Percentiles rank a stretch among this genome's conserved stretches.
phyloP scores from a whole-genome alignment of 2,797 vertebrate species.

The Muscicapa striata region DNA sequence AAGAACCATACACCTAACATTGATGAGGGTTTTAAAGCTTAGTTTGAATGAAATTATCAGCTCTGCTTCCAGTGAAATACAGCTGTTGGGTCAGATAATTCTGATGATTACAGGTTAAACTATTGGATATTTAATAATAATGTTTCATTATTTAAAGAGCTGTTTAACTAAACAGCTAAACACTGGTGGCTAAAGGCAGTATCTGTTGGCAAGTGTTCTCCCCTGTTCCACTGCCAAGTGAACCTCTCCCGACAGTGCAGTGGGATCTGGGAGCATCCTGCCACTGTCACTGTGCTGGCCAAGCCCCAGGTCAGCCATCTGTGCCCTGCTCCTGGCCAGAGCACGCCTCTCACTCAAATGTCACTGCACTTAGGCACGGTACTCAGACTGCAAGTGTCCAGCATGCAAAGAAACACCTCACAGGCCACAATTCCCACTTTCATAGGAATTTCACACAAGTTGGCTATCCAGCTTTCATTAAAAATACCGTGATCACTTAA shows the following conservation, averaged over 20 bases:
- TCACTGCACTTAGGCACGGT: not conserved
- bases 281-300: not conserved
- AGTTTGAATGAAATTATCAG: not conserved
- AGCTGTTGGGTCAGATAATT: not conserved
- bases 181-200: not conserved
- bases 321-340: not conserved
- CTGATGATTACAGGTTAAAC: not conserved
- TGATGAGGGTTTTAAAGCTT: not conserved
- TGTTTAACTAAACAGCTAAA: not conserved
- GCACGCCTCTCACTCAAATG: not conserved
- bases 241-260: not conserved
- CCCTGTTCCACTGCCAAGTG: not conserved
- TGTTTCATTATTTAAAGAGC: not conserved
- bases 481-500: not conserved
- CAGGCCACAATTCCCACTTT: not conserved
- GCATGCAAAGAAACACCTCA: not conserved
- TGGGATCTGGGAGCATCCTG: not conserved
- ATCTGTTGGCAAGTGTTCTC: not conserved
- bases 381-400: not conserved
- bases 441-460: not conserved
- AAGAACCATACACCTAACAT: not conserved
- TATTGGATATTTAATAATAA: not conserved
- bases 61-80: not conserved
- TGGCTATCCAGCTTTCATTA: constrained; percentile 1
- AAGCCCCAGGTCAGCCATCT: not conserved